Evolutionary conservation across 2,113 vertebrate species (phyloP).

Genomic region (Rutilus rutilus): DNA sequence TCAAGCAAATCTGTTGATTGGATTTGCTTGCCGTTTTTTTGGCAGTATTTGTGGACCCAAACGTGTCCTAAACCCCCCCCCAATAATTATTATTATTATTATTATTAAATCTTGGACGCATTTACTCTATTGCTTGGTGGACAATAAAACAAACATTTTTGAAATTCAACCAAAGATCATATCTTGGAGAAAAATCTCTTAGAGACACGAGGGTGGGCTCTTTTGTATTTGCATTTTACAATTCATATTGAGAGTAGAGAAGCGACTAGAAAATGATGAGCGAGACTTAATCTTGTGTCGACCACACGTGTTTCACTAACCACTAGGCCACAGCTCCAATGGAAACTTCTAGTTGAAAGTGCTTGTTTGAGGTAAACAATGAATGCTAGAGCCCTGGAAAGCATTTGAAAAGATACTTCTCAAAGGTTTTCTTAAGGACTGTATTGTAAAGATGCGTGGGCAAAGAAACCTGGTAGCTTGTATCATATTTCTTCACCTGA

Average conservation of each 20-base stretch:
- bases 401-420: slow-evolving; percentile 20
- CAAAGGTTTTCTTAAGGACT: slow-evolving; percentile 1
- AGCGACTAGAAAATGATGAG: background rate
- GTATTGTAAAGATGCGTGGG: slow-evolving; percentile 30
- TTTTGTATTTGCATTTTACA: too few species aligned
- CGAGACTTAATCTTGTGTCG: background rate
- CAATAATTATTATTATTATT: too few species aligned
- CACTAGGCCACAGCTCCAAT: background rate
- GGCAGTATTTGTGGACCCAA: background rate
- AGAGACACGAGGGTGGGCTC: too few species aligned
- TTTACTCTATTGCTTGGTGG: too few species aligned
- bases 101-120: too few species aligned
- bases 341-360: background rate
- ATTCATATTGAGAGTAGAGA: background rate
- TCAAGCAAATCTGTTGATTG: slow-evolving; percentile 41
- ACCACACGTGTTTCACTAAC: background rate
- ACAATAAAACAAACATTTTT: too few species aligned
- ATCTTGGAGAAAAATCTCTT: too few species aligned
- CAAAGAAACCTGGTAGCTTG: background rate
- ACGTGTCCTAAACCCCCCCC: too few species aligned
- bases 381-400: background rate
- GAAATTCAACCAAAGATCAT: too few species aligned
- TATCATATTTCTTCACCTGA: slow-evolving; percentile 14
- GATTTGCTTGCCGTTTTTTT: slow-evolving; percentile 13
- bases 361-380: background rate